Evolutionary conservation across 1,140 invertebrate species (phyloP).

Genomic region (Aricia agestis): DNA sequence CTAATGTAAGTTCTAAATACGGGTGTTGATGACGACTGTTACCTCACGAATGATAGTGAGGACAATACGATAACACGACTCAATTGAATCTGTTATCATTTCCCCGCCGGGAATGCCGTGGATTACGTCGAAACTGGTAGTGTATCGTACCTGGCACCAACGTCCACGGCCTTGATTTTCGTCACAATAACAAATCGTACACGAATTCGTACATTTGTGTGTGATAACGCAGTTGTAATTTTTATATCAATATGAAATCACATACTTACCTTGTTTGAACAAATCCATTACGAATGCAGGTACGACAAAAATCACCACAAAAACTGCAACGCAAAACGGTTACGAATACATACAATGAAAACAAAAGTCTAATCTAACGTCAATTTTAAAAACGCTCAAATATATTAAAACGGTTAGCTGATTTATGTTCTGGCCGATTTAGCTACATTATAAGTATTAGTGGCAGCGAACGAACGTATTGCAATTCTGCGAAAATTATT

Average conservation of each 20-base stretch:
- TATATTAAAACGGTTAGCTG: too few species aligned
- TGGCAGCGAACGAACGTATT: too few species aligned
- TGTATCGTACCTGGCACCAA: constrained; percentile 48
- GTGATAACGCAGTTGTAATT: not conserved
- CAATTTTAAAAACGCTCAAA: not conserved
- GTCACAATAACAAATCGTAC: constrained; percentile 38
- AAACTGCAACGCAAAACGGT: constrained; percentile 4
- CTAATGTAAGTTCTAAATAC: constrained; percentile 18
- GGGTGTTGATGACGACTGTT: constrained; percentile 16
- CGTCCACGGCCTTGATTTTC: constrained; percentile 61
- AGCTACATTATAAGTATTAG: too few species aligned
- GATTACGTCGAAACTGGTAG: constrained; percentile 20
- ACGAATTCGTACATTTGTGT: not conserved
- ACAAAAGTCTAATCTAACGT: constrained; percentile 4
- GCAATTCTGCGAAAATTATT: not conserved
- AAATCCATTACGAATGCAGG: constrained; percentile 47
- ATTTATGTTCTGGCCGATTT: too few species aligned
- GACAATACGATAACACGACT: constrained; percentile 31
- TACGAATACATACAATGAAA: not conserved
- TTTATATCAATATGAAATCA: constrained; percentile 27
- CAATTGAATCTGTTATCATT: constrained; percentile 35
- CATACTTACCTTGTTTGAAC: constrained; percentile 58
- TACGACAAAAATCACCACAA: constrained; percentile 21
- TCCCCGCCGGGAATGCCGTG: constrained; percentile 44
- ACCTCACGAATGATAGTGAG: constrained; percentile 20